Percentiles rank a stretch among this genome's conserved stretches.
Evolutionary conservation across 1,140 invertebrate species (phyloP).

Genomic region (Nymphalis io): DNA sequence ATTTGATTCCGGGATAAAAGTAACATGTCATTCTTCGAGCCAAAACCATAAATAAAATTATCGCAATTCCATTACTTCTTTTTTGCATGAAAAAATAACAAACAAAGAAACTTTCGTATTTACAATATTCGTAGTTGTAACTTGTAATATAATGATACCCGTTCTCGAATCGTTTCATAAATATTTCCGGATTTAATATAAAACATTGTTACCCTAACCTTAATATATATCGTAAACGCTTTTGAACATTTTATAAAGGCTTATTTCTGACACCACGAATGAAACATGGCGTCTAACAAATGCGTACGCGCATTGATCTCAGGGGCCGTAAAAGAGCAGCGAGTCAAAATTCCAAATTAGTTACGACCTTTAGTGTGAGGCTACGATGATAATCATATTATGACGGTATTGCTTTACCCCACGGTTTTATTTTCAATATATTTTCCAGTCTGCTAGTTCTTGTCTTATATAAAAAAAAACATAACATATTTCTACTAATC

Average conservation of each 20-base stretch:
- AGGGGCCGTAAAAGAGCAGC: conserved; percentile 38
- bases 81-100: no score
- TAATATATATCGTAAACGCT: conserved; percentile 60
- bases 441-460: background rate
- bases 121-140: no score
- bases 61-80: no score
- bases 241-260: conserved; percentile 67
- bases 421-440: background rate
- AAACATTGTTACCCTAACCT: conserved; percentile 34
- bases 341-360: conserved; percentile 55
- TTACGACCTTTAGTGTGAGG: conserved; percentile 50
- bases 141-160: no score
- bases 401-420: background rate
- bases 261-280: conserved; percentile 74
- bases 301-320: conserved; percentile 46
- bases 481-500: no score
- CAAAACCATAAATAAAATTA: no score
- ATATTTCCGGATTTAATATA: background rate
- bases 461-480: no score
- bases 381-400: conserved; percentile 23
- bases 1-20: no score
- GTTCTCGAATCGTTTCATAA: background rate
- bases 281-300: conserved; percentile 65
- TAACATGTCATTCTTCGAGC: no score
- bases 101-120: no score